phyloP scores from a whole-genome alignment of 1,140 invertebrate species.

The Drosophila mauritiana region DNA sequence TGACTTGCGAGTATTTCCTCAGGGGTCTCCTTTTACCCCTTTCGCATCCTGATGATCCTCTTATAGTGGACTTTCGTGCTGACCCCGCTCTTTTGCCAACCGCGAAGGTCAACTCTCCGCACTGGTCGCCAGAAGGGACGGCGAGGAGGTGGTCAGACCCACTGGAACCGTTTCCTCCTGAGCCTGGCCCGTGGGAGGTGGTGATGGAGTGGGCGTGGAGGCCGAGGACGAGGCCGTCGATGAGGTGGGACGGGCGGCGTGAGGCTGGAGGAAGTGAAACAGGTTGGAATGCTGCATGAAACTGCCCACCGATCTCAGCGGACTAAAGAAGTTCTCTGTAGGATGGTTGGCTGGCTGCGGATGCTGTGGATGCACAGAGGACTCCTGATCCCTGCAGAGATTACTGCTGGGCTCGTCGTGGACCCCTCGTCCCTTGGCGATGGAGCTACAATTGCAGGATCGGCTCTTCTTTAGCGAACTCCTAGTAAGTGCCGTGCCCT shows the following conservation, averaged over 20 bases:
- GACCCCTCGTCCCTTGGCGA: conserved; percentile 19
- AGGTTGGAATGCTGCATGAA: conserved; percentile 84
- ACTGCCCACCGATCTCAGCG: conserved; percentile 68
- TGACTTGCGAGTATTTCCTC: conserved; percentile 77
- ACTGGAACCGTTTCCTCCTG: conserved; percentile 7
- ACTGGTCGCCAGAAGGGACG: conserved; percentile 59
- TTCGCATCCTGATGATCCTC: not conserved
- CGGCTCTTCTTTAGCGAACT: conserved; percentile 64
- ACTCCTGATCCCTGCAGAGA: conserved; percentile 6
- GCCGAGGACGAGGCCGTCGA: conserved; percentile 25
- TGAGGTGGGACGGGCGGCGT: conserved; percentile 23
- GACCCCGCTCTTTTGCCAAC: not conserved
- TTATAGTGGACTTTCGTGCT: not conserved
- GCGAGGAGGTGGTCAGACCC: conserved; percentile 40
- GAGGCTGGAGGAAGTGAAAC: conserved; percentile 78
- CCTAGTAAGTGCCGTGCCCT: conserved; percentile 54
- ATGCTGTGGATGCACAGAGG: not conserved
- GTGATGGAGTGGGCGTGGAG: conserved; percentile 15
- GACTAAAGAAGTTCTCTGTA: conserved; percentile 70
- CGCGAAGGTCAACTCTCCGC: conserved; percentile 62
- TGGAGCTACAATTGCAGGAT: conserved; percentile 65
- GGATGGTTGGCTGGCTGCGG: conserved; percentile 15
- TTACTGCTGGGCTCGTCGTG: conserved; percentile 36
- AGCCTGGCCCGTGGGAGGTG: conserved; percentile 16
- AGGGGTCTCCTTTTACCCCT: conserved; percentile 19